A percentile compares a stretch with the other conserved stretches of the same genome.
Evolutionary conservation across 2,113 vertebrate genomes (phyloP).

Genomic region (Cichladusa arquata): DNA sequence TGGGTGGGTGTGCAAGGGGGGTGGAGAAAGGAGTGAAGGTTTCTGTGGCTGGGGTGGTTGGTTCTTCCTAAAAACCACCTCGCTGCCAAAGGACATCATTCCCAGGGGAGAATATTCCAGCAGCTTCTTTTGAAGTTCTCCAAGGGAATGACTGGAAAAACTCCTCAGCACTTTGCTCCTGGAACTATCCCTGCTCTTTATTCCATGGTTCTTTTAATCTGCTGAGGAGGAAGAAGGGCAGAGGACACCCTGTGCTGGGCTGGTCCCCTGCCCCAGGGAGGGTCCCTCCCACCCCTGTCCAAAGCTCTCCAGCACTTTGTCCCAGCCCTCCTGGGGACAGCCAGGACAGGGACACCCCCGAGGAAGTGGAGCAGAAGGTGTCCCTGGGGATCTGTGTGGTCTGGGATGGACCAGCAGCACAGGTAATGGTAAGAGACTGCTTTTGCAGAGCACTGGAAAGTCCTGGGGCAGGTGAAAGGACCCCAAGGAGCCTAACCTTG

Average conservation of each 20-base stretch:
- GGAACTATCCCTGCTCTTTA: fast-evolving
- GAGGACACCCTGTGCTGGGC: neutral
- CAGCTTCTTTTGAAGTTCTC: neutral
- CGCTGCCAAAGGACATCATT: neutral
- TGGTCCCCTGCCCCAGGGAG: neutral
- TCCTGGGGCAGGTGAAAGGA: neutral
- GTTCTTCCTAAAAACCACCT: neutral
- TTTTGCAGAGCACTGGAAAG: neutral
- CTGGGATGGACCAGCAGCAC: neutral
- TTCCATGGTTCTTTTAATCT: neutral
- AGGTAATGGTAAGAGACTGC: no score
- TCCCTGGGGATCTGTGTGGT: neutral
- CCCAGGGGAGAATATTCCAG: neutral
- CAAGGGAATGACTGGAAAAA: neutral
- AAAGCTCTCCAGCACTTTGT: neutral
- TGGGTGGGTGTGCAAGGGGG: no score
- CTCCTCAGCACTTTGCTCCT: neutral
- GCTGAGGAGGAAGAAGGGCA: neutral
- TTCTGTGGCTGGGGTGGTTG: neutral
- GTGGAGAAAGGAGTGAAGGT: neutral
- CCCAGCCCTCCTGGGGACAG: neutral
- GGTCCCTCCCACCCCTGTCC: neutral
- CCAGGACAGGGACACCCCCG: neutral
- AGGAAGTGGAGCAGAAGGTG: neutral
- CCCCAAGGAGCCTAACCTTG: neutral